phyloP scores from a whole-genome alignment of 2,797 vertebrate genomes.

The Crypturellus tataupa region DNA sequence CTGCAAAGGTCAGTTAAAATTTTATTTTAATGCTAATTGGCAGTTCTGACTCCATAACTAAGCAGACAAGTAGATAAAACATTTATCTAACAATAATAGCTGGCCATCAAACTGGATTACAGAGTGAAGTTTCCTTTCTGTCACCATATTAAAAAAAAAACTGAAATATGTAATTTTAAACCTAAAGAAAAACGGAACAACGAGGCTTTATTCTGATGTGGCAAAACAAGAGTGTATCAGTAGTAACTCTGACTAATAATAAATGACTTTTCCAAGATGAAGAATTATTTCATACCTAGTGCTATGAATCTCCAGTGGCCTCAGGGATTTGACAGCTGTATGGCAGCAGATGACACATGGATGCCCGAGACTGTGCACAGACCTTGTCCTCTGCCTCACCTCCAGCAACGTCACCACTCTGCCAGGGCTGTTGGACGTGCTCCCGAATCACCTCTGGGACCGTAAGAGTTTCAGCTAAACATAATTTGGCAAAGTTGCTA shows the following conservation, averaged over 20 bases:
- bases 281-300: rapidly evolving
- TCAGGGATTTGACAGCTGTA: not conserved
- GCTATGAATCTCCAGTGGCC: too few relatives aligned
- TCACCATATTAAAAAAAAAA: rapidly evolving
- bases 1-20: not conserved
- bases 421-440: not conserved
- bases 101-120: not conserved
- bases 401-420: not conserved
- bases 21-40: not conserved
- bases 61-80: not conserved
- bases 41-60: constrained; percentile 5
- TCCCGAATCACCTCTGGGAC: not conserved
- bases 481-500: not conserved
- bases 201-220: not conserved
- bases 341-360: not conserved
- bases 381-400: not conserved
- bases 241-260: not conserved
- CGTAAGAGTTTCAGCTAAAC: not conserved
- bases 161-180: not conserved
- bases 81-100: not conserved
- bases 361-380: not conserved
- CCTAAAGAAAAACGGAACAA: rapidly evolving
- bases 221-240: not conserved
- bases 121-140: not conserved
- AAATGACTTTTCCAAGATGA: not conserved